Evolutionary conservation across 1,140 invertebrate species (phyloP).

Genomic region (Drosophila sproati): DNA sequence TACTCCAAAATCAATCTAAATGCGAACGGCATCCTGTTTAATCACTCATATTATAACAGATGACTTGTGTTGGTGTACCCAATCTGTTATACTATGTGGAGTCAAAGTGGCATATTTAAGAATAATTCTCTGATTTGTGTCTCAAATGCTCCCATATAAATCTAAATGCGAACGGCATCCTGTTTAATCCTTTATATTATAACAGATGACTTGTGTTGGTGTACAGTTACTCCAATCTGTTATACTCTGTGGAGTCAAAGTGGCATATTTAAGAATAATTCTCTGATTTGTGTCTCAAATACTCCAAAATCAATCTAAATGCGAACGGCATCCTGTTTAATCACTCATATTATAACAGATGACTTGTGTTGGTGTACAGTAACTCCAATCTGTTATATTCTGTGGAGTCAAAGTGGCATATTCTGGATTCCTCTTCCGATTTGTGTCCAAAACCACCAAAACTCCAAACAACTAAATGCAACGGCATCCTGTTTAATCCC

Average conservation of each 20-base stretch:
- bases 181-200: conserved; percentile 19
- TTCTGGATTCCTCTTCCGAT: conserved; percentile 4
- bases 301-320: conserved; percentile 38
- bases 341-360: conserved; percentile 34
- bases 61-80: conserved; percentile 46
- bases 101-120: conserved; percentile 59
- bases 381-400: conserved; percentile 8
- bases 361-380: conserved; percentile 44
- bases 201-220: conserved; percentile 12
- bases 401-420: conserved; percentile 63
- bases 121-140: conserved; percentile 18
- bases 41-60: conserved; percentile 38
- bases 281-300: conserved; percentile 48
- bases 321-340: conserved; percentile 54
- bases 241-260: conserved; percentile 20
- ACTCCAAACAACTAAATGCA: conserved; percentile 43
- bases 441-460: conserved; percentile 65
- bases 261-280: conserved; percentile 28
- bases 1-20: conserved; percentile 43
- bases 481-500: conserved; percentile 51
- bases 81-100: conserved; percentile 34
- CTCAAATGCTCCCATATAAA: conserved; percentile 63
- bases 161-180: conserved; percentile 47
- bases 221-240: conserved; percentile 40
- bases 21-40: conserved; percentile 54